A percentile compares a stretch with the other conserved stretches of the same genome.
Conservation (phyloP, 1,140 invertebrate genomes). For the Nomia melanderi region DNA sequence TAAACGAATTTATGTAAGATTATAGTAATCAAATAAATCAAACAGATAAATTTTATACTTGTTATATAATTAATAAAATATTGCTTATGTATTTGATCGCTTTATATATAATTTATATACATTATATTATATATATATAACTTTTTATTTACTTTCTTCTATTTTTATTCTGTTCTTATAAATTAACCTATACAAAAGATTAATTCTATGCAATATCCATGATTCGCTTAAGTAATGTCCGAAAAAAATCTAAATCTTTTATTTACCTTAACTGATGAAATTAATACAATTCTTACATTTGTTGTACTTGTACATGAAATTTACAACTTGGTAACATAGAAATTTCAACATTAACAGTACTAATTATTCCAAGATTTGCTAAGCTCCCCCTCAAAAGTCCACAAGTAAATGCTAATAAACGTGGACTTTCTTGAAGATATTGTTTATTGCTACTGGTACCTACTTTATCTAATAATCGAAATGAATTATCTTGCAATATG, state of each 20-base stretch:
- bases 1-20: too few species aligned
- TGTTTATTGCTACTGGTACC: constrained; percentile 90
- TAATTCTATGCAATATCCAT: too few species aligned
- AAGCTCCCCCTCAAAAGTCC: constrained; percentile 96
- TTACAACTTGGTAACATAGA: constrained; percentile 96
- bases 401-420: constrained; percentile 96
- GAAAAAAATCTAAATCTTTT: not conserved
- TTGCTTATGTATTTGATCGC: too few species aligned
- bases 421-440: constrained; percentile 94
- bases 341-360: constrained; percentile 97
- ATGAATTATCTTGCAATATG: constrained; percentile 98
- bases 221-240: too few species aligned
- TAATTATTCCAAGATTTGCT: constrained; percentile 95
- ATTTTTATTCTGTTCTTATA: not conserved
- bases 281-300: constrained; percentile 75
- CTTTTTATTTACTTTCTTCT: too few species aligned
- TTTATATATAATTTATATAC: too few species aligned
- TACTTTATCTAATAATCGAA: constrained; percentile 93
- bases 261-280: not conserved
- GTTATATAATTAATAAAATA: too few species aligned
- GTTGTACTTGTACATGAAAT: constrained; percentile 94
- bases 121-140: too few species aligned
- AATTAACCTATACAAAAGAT: too few species aligned
- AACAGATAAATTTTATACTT: too few species aligned
- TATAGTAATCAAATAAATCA: too few species aligned